Percentiles rank a stretch among this genome's conserved stretches.
These are phyloP conservation scores for Zaprionus tsacasi DNA, from an alignment of 1,140 invertebrate genomes.

Conservation along the genomic window DNA sequence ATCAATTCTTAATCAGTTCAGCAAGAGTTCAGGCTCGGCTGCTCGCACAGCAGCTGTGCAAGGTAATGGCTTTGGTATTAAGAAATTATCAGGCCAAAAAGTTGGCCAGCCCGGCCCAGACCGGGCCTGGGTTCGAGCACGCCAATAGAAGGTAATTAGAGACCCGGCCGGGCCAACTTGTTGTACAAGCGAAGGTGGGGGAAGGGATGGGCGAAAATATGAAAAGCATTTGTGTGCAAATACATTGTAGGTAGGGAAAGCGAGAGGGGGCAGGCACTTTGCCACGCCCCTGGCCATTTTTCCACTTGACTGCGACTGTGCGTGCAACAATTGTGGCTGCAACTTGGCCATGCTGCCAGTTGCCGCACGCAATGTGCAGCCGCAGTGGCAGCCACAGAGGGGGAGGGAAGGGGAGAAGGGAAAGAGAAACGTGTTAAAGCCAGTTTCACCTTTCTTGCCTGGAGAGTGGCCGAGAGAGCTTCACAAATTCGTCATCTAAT, in stretches of 20 bases:
- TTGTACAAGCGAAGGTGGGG: background rate
- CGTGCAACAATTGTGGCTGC: constrained; percentile 78
- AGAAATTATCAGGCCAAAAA: constrained; percentile 67
- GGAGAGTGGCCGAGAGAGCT: background rate
- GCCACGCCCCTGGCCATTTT: constrained; percentile 57
- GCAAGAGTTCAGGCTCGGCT: background rate
- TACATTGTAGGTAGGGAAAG: background rate
- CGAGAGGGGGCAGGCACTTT: background rate
- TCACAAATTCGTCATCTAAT: background rate
- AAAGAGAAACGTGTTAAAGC: constrained; percentile 3
- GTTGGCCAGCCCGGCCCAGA: constrained; percentile 11
- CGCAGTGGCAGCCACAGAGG: constrained; percentile 26
- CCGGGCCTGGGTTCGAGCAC: constrained; percentile 15
- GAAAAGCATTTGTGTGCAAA: constrained; percentile 24
- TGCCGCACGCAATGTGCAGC: constrained; percentile 67
- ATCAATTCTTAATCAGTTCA: constrained; percentile 12
- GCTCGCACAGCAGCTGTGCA: constrained; percentile 20
- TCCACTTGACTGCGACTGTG: constrained; percentile 63
- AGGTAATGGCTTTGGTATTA: constrained; percentile 53
- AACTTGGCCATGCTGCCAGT: constrained; percentile 66
- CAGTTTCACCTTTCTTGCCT: background rate
- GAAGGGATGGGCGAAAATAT: constrained; percentile 14
- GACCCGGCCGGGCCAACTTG: constrained; percentile 56
- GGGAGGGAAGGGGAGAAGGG: background rate
- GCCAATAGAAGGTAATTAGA: constrained; percentile 65